These are phyloP conservation scores for Catalaphyllia jardinei DNA, from an alignment of 64 coral and sea anemone genomes.

Conservation along the genomic window DNA sequence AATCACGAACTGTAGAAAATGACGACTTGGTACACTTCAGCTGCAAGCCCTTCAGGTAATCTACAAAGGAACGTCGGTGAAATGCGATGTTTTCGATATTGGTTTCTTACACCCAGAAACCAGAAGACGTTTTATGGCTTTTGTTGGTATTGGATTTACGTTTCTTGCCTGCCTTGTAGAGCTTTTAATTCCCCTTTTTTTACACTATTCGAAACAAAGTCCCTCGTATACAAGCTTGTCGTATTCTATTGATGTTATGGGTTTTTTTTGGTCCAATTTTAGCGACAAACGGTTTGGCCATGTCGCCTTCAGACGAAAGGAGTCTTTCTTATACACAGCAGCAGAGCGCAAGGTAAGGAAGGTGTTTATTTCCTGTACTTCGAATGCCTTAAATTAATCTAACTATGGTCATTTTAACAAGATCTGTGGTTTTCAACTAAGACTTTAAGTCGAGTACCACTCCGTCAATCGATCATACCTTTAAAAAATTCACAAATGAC, in stretches of 20 bases:
- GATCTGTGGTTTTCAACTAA: too few species aligned
- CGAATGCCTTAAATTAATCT: too few species aligned
- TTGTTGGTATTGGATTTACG: not conserved
- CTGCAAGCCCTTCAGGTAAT: slow-evolving; percentile 44
- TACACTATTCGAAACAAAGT: not conserved
- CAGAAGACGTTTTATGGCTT: not conserved
- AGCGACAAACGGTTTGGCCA: not conserved
- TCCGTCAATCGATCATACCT: too few species aligned
- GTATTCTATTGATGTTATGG: not conserved
- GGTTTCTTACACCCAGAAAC: not conserved
- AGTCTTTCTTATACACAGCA: not conserved
- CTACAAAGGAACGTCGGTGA: not conserved
- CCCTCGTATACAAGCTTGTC: not conserved
- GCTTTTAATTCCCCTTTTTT: not conserved
- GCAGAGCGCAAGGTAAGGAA: not conserved
- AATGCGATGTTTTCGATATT: slow-evolving; percentile 7
- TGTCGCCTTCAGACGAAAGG: not conserved
- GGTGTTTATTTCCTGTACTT: not conserved
- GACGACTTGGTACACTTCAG: slow-evolving; percentile 66
- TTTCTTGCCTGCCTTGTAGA: not conserved
- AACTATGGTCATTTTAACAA: too few species aligned
- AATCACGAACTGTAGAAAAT: not conserved
- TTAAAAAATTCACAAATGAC: too few species aligned
- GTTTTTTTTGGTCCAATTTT: slow-evolving; percentile 22
- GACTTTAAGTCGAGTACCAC: too few species aligned